phyloP scores from a whole-genome alignment of 2,113 vertebrate genomes.

The Peromyscus polionotus region DNA sequence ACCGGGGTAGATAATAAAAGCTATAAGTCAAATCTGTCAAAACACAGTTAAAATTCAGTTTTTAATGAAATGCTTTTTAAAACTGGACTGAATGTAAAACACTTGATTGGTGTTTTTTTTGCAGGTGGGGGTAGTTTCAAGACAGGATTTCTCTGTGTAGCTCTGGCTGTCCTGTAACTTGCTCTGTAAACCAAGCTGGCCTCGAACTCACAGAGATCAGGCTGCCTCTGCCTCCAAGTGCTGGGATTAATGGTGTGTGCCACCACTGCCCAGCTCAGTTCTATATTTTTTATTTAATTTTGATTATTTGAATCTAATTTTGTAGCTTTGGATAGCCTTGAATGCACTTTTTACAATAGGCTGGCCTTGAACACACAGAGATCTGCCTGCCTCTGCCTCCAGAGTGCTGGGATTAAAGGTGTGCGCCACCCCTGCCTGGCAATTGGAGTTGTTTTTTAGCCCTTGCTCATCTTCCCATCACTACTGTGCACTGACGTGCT shows the following conservation, averaged over 20 bases:
- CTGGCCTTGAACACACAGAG: neutral
- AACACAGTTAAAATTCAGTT: slow-evolving; percentile 48
- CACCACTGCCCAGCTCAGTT: neutral
- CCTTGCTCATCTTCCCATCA: neutral
- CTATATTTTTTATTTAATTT: neutral
- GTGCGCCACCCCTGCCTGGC: neutral
- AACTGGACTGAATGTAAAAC: slow-evolving; percentile 14
- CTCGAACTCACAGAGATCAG: neutral
- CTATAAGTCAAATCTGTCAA: slow-evolving; percentile 71
- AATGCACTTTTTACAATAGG: neutral
- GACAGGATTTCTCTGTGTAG: neutral
- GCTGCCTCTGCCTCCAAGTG: neutral
- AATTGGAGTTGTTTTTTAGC: neutral
- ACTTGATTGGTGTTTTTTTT: neutral
- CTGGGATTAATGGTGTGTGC: neutral
- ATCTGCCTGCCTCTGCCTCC: neutral
- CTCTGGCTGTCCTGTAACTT: neutral
- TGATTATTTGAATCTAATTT: neutral
- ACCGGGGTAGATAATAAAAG: slow-evolving; percentile 52
- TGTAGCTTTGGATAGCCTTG: neutral
- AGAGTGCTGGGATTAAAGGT: neutral
- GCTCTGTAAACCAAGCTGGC: neutral
- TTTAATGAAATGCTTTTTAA: slow-evolving; percentile 36
- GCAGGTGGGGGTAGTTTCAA: neutral
- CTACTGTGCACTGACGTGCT: neutral